Conservation (phyloP, 2,113 vertebrate species). For the Heloderma charlesbogerti region DNA sequence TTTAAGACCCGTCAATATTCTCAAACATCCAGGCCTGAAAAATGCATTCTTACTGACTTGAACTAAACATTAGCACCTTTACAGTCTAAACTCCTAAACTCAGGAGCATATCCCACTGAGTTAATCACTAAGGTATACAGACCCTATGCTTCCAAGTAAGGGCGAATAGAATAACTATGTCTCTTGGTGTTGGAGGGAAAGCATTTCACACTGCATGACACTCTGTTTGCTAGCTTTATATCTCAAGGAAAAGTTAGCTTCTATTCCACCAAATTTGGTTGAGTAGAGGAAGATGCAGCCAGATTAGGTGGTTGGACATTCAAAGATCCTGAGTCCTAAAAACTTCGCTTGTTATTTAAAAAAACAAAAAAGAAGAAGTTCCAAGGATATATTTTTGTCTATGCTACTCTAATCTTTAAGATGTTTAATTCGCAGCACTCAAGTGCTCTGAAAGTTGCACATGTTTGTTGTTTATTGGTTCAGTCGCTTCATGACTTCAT, state of each 20-base stretch:
- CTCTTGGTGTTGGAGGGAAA: not conserved
- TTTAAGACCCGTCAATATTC: not conserved
- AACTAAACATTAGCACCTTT: not conserved
- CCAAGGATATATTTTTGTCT: not conserved
- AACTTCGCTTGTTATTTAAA: not conserved
- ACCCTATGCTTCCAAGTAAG: not conserved
- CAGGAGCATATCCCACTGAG: not conserved
- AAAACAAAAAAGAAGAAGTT: no score
- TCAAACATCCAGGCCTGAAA: not conserved
- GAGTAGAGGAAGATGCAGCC: not conserved
- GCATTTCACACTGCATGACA: not conserved
- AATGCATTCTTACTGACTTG: not conserved
- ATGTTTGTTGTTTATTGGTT: no score
- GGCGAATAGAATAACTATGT: not conserved
- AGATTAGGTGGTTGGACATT: not conserved
- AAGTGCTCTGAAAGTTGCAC: slow-evolving; percentile 4
- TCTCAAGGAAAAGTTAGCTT: not conserved
- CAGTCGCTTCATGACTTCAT: no score
- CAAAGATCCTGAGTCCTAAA: not conserved
- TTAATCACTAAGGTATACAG: not conserved
- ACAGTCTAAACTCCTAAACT: not conserved
- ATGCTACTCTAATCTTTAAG: not conserved
- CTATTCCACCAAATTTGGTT: not conserved
- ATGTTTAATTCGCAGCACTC: accelerated
- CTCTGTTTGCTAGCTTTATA: not conserved